Evolutionary conservation across 2,888 invertebrate genomes (phyloP), one percentile per base, ranked within the genome.

Genomic region (Lordiphosa fenestrarum): DNA sequence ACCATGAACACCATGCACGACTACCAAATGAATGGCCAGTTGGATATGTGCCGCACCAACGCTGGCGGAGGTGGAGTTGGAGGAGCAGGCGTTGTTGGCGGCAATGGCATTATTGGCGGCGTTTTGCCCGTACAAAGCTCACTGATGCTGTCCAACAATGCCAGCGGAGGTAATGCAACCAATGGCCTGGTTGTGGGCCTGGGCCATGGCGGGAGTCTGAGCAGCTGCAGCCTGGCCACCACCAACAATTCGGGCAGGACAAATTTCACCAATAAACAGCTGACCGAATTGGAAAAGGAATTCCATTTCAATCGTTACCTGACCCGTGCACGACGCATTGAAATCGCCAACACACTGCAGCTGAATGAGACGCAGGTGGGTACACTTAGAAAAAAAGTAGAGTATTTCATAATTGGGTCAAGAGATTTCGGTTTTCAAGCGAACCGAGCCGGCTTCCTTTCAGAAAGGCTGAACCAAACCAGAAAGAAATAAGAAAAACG

Each of bases 271-370:
- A 99, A 99, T 90, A 99, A 99, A 90, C 99, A 99, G 90, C 93
- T 99, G 69, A 99, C 99, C 2, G 99, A 99, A 90, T 92, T 99
- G 72, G 99, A 99, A 90, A 99, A 99, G 89, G 99, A 99, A 90
- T 99, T 99, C 91, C 99, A 99, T 90, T 99, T 98, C 91, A 98
- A 98, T 91, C 98, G 98, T 91, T 99, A 99, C 91, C 93, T 99
- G 86, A 99, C 99, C 37, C 91, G 99, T 76, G 98, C 98, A 37
- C 91, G 99, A 72, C 92, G 99, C 82, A 98, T 99, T 88, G 99
- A 99, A 90, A 99, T 99, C 74, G 99, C 99, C 0, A 96, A 97
- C 2, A 95, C 98, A 3, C 91, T 99, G 53, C 97, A 98, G 87
- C 93, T 99, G 51, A 99, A 98, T 90, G 99, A 99, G 90, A 98